Evolutionary conservation across 2,113 vertebrate genomes (phyloP).

Genomic region (Aplodontia rufa): DNA sequence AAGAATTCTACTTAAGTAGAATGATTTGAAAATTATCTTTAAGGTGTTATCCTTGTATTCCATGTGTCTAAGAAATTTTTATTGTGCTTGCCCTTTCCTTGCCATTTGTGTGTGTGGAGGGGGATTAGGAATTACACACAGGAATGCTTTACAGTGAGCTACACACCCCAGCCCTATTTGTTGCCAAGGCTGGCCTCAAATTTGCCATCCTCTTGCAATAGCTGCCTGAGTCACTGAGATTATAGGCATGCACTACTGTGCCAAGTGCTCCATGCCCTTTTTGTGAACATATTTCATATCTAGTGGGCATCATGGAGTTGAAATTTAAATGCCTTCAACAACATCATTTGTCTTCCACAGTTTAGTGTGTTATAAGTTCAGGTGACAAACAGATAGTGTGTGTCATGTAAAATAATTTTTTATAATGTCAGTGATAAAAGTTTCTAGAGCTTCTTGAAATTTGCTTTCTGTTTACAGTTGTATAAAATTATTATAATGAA

Average conservation of each 20-base stretch:
- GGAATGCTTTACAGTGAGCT: no score
- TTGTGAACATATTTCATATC: background rate
- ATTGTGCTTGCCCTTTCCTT: background rate
- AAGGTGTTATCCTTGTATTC: background rate
- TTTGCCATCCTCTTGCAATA: no score
- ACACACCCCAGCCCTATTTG: no score
- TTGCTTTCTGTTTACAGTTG: background rate
- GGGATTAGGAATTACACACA: no score
- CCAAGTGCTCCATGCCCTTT: background rate
- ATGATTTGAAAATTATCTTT: background rate
- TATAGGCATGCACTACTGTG: no score
- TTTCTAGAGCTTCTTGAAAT: background rate
- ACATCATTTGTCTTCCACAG: slow-evolving; percentile 52
- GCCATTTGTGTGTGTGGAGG: background rate
- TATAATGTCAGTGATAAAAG: background rate
- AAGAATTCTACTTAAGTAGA: slow-evolving; percentile 13
- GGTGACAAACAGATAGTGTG: slow-evolving; percentile 39
- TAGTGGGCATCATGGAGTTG: slow-evolving; percentile 6
- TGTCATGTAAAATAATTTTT: background rate
- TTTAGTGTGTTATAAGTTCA: slow-evolving; percentile 20
- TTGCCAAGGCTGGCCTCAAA: no score
- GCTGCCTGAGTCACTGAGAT: no score
- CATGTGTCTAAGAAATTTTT: background rate
- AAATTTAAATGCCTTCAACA: slow-evolving; percentile 61
- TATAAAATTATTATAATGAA: background rate